Base-by-base conservation (phyloP, 2,888 invertebrate species). In the Melitaea athalia region DNA sequence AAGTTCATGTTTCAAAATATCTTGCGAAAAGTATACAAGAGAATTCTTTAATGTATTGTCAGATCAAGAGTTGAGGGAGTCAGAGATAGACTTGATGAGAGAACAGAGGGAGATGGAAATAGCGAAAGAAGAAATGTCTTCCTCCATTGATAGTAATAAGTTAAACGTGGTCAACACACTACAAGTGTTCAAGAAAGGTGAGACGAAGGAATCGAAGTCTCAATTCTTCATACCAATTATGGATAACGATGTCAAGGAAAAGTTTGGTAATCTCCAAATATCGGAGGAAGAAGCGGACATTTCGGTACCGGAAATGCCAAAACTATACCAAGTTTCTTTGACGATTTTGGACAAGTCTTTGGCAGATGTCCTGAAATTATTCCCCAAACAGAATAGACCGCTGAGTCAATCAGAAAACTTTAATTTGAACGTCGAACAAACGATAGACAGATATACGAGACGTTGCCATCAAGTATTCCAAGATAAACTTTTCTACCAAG, bases 401-500 rank as follows among this genome's bases (percentile, higher is more conserved):
- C 75, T 93, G 47, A 93, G 93, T 71, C 93, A 93, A 75, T 92
- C 93, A 0, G 93, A 93, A 66, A 92, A 88, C 72, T 92, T 91
- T 61, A 88, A 80, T 72, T 74, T 92, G 38, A 89, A 85, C 14
- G 77, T 85, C 0, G 91, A 92, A 77, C 89, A 90, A 8, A 92
- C 92, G 0, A 86, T 93, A 64, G 93, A 93, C 15, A 85, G 91
- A 67, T 93, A 93, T 33, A 93, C 93, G 0, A 78, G 88, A 11
- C 79, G 92, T 38, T 93, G 93, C 45, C 93, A 92, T 59, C 91
- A 92, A 81, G 92, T 93, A 0, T 93, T 93, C 43, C 89, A 91
- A 82, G 93, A 93, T 43, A 92, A 92, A 75, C 70, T 91, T 3
- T 93, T 93, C 72, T 90, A 92, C 70, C 88, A 91, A 77, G 92